A percentile compares a stretch with the other conserved stretches of the same genome.
phyloP scores from a whole-genome alignment of 2,888 invertebrate species.

The Spicauda simplicius region DNA sequence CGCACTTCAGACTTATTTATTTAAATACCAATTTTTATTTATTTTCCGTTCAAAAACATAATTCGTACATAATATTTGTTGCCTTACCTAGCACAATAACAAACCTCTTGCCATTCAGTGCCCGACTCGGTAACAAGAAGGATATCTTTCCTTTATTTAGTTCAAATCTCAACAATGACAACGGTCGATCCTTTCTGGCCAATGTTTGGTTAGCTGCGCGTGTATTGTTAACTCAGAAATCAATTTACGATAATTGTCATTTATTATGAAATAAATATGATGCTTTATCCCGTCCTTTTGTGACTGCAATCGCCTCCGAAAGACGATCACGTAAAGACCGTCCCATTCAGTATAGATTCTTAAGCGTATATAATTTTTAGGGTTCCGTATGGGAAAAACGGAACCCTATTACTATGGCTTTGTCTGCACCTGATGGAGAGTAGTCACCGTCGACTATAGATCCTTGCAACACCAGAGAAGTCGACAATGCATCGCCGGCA shows the following conservation, averaged over 20 bases:
- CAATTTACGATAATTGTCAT: conserved; percentile 85
- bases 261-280: conserved; percentile 85
- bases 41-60: conserved; percentile 36
- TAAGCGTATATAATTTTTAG: conserved; percentile 71
- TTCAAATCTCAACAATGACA: conserved; percentile 70
- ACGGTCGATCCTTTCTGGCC: conserved; percentile 83
- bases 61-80: conserved; percentile 69
- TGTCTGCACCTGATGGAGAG: no score
- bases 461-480: no score
- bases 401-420: no score
- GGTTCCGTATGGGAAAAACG: no score
- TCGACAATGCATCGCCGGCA: no score
- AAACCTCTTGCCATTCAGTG: conserved; percentile 59
- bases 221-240: conserved; percentile 74
- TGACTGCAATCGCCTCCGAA: conserved; percentile 58
- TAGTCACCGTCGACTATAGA: no score
- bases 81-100: conserved; percentile 64
- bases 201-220: conserved; percentile 88
- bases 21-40: neutral
- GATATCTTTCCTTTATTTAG: conserved; percentile 53
- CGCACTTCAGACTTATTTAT: neutral
- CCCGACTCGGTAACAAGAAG: conserved; percentile 50
- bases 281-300: conserved; percentile 74
- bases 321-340: conserved; percentile 52
- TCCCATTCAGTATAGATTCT: conserved; percentile 60